Conservation (phyloP, 1,140 invertebrate species). For the Copidosoma floridanum region DNA sequence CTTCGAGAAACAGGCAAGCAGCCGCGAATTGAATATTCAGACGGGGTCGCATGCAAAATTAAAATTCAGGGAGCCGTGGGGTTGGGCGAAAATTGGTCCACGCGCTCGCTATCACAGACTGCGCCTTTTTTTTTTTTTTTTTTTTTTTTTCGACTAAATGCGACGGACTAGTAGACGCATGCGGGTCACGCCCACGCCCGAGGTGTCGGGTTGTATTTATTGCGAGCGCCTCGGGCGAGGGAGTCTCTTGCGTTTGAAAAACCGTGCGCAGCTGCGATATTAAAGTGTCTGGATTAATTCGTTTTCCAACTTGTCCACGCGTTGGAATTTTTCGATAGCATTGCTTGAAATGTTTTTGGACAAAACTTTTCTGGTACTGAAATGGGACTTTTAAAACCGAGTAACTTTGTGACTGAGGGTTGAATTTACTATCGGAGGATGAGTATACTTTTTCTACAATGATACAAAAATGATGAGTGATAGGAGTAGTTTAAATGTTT, state of each 20-base stretch:
- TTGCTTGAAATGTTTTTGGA: neutral
- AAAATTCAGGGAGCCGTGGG: slow-evolving; percentile 6
- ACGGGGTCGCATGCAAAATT: neutral
- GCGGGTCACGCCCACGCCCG: neutral
- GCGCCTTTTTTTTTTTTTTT: too few species aligned
- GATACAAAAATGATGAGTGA: too few species aligned
- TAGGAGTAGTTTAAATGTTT: too few species aligned
- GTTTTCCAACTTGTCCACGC: too few species aligned
- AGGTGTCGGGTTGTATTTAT: neutral
- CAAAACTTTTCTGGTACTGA: neutral
- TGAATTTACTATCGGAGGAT: too few species aligned
- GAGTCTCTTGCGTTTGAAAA: neutral
- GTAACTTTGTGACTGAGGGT: too few species aligned
- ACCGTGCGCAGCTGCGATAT: neutral
- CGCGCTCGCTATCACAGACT: too few species aligned
- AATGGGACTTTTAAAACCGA: too few species aligned
- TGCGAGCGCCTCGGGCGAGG: too few species aligned
- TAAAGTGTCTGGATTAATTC: neutral
- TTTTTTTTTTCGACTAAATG: too few species aligned
- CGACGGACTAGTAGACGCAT: neutral
- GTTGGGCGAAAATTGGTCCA: neutral
- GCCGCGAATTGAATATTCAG: slow-evolving; percentile 16
- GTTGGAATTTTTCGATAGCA: neutral
- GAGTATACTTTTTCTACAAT: too few species aligned
- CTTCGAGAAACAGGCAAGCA: neutral